Conservation (phyloP, 2,797 vertebrate species). For the Rhinoraja longicauda region DNA sequence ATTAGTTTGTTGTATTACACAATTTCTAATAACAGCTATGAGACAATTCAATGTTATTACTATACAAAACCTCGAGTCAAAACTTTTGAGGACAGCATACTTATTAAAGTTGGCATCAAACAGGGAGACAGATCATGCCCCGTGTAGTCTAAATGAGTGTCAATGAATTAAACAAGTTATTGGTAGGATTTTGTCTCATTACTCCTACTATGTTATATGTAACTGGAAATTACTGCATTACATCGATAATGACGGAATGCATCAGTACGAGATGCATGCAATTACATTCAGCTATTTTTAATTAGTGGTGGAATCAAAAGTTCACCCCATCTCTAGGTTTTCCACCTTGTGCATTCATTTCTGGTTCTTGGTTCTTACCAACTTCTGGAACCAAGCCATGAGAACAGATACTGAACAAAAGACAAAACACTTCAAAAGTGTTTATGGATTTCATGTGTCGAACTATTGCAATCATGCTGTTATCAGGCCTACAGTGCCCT, state of each 20-base stretch:
- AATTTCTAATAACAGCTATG: too few species aligned
- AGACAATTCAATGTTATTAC: background rate
- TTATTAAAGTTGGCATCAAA: background rate
- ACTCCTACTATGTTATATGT: background rate
- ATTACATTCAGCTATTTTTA: background rate
- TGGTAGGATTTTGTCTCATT: background rate
- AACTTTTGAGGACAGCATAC: background rate
- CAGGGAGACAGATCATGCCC: background rate
- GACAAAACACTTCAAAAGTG: background rate
- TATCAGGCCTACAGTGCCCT: too few species aligned
- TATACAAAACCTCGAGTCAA: background rate
- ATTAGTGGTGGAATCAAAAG: background rate
- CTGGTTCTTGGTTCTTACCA: background rate
- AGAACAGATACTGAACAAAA: background rate
- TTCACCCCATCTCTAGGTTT: background rate
- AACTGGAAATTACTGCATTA: background rate
- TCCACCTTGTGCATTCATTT: background rate
- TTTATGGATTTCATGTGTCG: background rate
- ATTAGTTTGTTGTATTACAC: too few species aligned
- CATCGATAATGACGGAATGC: background rate
- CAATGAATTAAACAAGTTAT: background rate
- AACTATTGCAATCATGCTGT: background rate
- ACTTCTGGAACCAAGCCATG: background rate
- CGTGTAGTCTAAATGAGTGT: background rate
- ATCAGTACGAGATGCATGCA: background rate